Percentiles rank a stretch among this genome's conserved stretches.
These are phyloP conservation scores for Paralichthys olivaceus DNA, from an alignment of 2,113 vertebrate genomes.

Conservation along the genomic window DNA sequence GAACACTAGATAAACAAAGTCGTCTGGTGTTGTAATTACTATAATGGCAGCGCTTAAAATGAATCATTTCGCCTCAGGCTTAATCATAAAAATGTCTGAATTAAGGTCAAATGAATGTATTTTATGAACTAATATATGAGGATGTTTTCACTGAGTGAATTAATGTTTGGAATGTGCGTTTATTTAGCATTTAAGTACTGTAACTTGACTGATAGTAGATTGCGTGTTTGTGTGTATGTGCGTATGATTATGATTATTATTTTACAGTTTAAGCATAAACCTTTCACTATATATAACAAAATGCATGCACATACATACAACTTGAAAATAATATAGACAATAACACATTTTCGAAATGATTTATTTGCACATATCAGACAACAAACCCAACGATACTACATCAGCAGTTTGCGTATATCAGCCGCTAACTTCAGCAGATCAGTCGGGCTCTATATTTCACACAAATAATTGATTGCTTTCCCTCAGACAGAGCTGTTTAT, in stretches of 20 bases:
- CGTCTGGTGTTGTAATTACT: constrained; percentile 58
- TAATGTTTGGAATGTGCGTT: constrained; percentile 1
- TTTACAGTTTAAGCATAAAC: not conserved
- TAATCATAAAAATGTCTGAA: constrained; percentile 28
- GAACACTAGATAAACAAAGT: constrained; percentile 50
- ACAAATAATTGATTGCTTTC: not conserved
- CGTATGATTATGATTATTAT: not conserved
- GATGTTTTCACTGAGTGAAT: not conserved
- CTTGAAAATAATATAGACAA: no score
- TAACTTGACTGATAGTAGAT: constrained; percentile 13
- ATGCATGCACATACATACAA: no score
- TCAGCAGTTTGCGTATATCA: no score
- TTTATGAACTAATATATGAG: constrained; percentile 19
- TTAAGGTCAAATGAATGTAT: constrained; percentile 40
- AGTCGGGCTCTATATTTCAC: not conserved
- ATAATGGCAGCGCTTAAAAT: constrained; percentile 45
- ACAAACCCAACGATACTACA: no score
- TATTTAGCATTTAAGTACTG: not conserved
- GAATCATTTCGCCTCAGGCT: constrained; percentile 17
- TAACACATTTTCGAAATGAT: no score
- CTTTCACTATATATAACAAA: no score
- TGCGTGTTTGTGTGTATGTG: not conserved
- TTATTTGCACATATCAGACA: no score
- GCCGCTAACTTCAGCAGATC: not conserved
- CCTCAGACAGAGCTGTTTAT: not conserved